A percentile compares a stretch with the other conserved stretches of the same genome.
Evolutionary conservation across 2,888 invertebrate species (phyloP).

Genomic region (Plagodis dolabraria): DNA sequence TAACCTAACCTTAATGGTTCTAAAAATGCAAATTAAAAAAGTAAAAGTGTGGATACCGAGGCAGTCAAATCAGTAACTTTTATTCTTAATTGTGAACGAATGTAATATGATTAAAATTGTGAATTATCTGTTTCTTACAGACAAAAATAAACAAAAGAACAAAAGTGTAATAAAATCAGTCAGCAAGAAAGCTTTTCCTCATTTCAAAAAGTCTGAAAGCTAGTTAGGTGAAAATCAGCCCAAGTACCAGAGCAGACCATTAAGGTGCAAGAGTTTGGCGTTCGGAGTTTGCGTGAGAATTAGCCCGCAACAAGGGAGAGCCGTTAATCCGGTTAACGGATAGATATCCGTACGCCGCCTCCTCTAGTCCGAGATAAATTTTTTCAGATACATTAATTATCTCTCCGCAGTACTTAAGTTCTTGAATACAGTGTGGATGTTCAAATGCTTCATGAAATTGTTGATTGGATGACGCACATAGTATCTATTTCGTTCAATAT

Average conservation of each 20-base stretch:
- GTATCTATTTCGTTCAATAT: too few relatives aligned
- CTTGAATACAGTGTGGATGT: slow-evolving; percentile 25
- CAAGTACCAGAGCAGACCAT: slow-evolving; percentile 61
- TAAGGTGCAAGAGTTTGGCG: slow-evolving; percentile 57
- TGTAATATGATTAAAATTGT: too few relatives aligned
- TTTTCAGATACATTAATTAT: slow-evolving; percentile 59
- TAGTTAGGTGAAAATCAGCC: slow-evolving; percentile 45
- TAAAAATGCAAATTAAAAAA: slow-evolving; percentile 8
- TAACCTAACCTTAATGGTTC: slow-evolving; percentile 4
- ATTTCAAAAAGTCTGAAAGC: slow-evolving; percentile 7
- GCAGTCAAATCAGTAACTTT: too few relatives aligned
- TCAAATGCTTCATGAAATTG: slow-evolving; percentile 17
- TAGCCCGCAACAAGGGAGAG: slow-evolving; percentile 69
- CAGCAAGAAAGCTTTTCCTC: too few relatives aligned
- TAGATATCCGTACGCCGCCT: slow-evolving; percentile 60
- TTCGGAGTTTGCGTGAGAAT: slow-evolving; percentile 75
- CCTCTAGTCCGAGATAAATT: slow-evolving; percentile 58
- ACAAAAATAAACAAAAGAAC: background rate
- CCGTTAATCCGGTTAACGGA: slow-evolving; percentile 77
- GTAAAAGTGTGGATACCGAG: background rate
- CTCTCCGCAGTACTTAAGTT: slow-evolving; percentile 48
- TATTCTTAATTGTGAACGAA: too few relatives aligned
- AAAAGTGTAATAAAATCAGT: background rate
- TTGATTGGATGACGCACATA: too few relatives aligned
- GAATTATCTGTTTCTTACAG: background rate